Percentiles rank a stretch among this genome's conserved stretches.
These are phyloP conservation scores for Ciconia boyciana DNA, from an alignment of 2,113 vertebrate species.

Conservation along the genomic window DNA sequence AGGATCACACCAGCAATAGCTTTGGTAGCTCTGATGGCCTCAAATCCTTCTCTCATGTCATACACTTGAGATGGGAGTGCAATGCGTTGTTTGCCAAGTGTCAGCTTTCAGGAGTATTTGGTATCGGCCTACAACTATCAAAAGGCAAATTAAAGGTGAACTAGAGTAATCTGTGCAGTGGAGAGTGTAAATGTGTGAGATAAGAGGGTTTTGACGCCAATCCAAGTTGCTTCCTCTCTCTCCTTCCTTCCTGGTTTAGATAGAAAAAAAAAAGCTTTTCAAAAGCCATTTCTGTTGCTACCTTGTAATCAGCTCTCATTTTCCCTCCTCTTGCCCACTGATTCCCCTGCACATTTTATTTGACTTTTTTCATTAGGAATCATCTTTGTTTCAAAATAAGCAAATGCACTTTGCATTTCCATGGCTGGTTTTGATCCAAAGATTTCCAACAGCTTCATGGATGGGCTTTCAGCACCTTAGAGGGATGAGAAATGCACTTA, in stretches of 20 bases:
- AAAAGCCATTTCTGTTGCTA: background rate
- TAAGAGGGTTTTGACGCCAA: background rate
- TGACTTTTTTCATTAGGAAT: background rate
- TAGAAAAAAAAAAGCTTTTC: background rate
- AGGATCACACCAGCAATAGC: slow-evolving; percentile 21
- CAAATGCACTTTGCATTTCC: background rate
- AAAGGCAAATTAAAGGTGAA: slow-evolving; percentile 73
- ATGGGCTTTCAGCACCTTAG: background rate
- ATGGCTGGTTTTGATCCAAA: background rate
- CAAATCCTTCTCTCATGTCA: slow-evolving; percentile 43
- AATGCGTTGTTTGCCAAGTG: slow-evolving; percentile 9
- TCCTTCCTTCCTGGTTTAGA: background rate
- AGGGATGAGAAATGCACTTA: background rate
- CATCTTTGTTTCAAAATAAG: background rate
- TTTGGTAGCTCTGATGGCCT: background rate
- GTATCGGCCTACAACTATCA: slow-evolving; percentile 56
- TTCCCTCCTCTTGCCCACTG: background rate
- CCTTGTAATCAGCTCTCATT: background rate
- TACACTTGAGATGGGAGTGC: background rate
- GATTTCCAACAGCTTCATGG: background rate
- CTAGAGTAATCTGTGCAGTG: slow-evolving; percentile 9
- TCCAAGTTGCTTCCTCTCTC: background rate
- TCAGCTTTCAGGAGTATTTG: slow-evolving; percentile 67
- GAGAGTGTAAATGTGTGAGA: slow-evolving; percentile 9
- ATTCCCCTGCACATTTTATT: background rate